phyloP scores from a whole-genome alignment of 2,888 invertebrate species.

The Lamproptera curius region DNA sequence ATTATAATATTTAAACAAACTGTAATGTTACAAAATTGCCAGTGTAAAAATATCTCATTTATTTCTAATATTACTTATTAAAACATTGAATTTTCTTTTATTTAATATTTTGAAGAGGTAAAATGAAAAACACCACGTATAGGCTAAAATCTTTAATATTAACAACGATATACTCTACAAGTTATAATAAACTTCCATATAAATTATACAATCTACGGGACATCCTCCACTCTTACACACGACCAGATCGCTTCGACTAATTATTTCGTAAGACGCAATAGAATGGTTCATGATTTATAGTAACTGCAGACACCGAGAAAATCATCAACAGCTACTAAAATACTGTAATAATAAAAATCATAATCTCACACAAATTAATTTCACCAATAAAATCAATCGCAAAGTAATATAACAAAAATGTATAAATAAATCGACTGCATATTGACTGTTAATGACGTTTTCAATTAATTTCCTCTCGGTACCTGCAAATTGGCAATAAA shows the following conservation, averaged over 20 bases:
- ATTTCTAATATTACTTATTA: too few relatives aligned
- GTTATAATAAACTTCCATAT: conserved; percentile 66
- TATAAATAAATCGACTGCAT: too few relatives aligned
- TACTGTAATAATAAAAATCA: not conserved
- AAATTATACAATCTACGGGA: conserved; percentile 47
- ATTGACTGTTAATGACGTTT: too few relatives aligned
- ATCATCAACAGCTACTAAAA: not conserved
- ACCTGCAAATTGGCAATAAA: not conserved
- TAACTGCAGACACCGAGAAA: conserved; percentile 7
- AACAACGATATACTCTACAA: conserved; percentile 75
- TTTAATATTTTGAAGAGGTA: not conserved
- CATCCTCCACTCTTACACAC: conserved; percentile 26
- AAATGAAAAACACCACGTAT: conserved; percentile 46
- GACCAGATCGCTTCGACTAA: conserved; percentile 27
- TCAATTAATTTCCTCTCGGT: conserved; percentile 1
- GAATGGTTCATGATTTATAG: conserved; percentile 10
- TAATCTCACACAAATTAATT: not conserved
- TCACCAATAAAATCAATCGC: not conserved
- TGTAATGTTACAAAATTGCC: too few relatives aligned
- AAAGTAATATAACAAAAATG: too few relatives aligned
- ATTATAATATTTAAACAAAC: too few relatives aligned
- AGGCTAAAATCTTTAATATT: conserved; percentile 77
- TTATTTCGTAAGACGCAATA: conserved; percentile 24
- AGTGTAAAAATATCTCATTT: too few relatives aligned
- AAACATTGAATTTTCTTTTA: too few relatives aligned